phyloP scores from a whole-genome alignment of 1,140 invertebrate species.

The Homarus americanus region DNA sequence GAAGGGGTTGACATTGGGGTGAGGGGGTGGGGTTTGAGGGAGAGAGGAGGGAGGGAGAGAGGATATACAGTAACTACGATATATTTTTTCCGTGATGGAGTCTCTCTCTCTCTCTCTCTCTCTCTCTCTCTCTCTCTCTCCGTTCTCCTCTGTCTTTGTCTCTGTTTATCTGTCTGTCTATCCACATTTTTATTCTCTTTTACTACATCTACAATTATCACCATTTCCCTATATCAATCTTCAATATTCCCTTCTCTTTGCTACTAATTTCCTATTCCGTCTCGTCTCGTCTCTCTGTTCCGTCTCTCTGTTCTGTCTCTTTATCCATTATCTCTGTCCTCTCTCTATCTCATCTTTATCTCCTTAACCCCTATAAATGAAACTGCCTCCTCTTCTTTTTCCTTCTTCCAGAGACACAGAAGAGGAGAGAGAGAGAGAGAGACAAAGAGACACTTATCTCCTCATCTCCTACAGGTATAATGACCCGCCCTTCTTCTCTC shows the following conservation, averaged over 20 bases:
- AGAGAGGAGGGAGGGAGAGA: no score
- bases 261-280: no score
- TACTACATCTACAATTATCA: not conserved
- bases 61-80: no score
- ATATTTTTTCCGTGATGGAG: no score
- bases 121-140: constrained; percentile 27
- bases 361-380: no score
- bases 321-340: not conserved
- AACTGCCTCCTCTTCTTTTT: not conserved
- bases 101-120: not conserved
- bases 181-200: not conserved
- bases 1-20: no score
- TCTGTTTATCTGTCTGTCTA: no score
- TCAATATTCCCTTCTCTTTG: no score
- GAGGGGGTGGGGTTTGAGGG: no score
- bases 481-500: not conserved
- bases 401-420: no score
- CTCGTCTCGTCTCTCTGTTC: no score
- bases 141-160: not conserved
- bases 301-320: not conserved
- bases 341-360: no score
- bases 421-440: constrained; percentile 22
- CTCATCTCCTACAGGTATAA: not conserved
- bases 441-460: not conserved
- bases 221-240: not conserved